phyloP scores from a whole-genome alignment of 2,888 invertebrate genomes.

The Dynastes grantii region DNA sequence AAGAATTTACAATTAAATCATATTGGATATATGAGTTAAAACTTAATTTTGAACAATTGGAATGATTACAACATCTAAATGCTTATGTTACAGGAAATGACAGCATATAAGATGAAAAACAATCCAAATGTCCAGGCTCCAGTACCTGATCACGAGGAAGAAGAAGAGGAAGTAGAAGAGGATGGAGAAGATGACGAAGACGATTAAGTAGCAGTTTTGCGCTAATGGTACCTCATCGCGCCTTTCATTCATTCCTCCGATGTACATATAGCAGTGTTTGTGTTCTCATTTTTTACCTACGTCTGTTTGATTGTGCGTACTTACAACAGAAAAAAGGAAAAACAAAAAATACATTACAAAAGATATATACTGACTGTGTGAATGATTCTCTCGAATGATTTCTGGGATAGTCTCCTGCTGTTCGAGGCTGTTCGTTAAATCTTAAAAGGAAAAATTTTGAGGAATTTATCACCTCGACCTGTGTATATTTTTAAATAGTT shows the following conservation, averaged over 20 bases:
- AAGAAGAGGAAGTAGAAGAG: conserved; percentile 78
- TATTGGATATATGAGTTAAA: too few relatives aligned
- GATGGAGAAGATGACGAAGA: conserved; percentile 74
- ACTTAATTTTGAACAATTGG: too few relatives aligned
- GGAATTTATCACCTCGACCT: conserved; percentile 54
- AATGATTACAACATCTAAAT: too few relatives aligned
- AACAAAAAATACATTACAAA: conserved; percentile 41
- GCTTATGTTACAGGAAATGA: conserved; percentile 81
- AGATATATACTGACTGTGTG: conserved; percentile 57
- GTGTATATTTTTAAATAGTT: conserved; percentile 54
- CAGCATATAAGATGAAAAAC: conserved; percentile 86
- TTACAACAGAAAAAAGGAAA: conserved; percentile 61
- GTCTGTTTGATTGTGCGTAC: conserved; percentile 67
- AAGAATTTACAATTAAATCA: too few relatives aligned
- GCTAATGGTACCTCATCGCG: conserved; percentile 62
- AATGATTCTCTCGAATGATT: conserved; percentile 60
- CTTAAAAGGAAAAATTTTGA: conserved; percentile 39
- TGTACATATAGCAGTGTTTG: conserved; percentile 68
- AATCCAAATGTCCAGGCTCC: conserved; percentile 71
- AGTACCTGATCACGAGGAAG: conserved; percentile 74
- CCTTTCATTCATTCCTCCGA: conserved; percentile 69
- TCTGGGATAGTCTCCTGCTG: conserved; percentile 50
- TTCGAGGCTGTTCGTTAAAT: conserved; percentile 52
- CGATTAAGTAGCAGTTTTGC: conserved; percentile 60
- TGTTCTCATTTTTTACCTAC: conserved; percentile 64